A percentile compares a stretch with the other conserved stretches of the same genome.
phyloP scores from a whole-genome alignment of 1,140 invertebrate species.

The Protaetia brevitarsis region DNA sequence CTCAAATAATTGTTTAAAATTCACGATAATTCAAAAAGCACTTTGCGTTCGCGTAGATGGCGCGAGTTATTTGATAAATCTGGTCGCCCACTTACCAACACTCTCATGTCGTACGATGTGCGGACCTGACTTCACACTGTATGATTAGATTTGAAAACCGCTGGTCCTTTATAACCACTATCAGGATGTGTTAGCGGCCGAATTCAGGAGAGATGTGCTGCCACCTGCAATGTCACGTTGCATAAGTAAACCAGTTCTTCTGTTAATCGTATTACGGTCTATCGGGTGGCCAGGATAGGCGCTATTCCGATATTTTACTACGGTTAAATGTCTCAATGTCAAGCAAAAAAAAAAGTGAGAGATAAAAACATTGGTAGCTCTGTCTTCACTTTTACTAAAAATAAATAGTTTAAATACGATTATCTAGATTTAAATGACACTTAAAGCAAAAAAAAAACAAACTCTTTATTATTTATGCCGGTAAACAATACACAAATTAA shows the following conservation, averaged over 20 bases:
- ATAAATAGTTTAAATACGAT: too few species aligned
- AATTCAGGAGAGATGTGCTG: not conserved
- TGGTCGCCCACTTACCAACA: slow-evolving; percentile 8
- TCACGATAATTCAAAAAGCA: not conserved
- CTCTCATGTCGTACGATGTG: slow-evolving; percentile 5
- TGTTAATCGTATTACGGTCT: not conserved
- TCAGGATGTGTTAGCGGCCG: slow-evolving; percentile 6
- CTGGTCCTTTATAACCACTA: slow-evolving; percentile 11
- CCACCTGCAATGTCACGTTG: slow-evolving; percentile 7
- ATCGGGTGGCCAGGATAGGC: not conserved
- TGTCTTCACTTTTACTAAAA: too few species aligned
- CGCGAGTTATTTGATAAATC: slow-evolving; percentile 1
- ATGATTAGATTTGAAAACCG: slow-evolving; percentile 1
- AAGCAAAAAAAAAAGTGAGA: too few species aligned
- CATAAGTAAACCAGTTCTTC: slow-evolving; percentile 1
- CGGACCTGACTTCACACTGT: not conserved
- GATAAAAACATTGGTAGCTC: too few species aligned
- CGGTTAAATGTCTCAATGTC: not conserved
- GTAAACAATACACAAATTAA: too few species aligned
- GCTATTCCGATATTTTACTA: not conserved
- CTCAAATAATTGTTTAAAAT: not conserved
- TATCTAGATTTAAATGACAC: too few species aligned
- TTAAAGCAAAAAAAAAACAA: too few species aligned
- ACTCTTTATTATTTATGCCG: too few species aligned
- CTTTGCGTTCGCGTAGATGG: slow-evolving; percentile 6